These are phyloP conservation scores for Schizothorax lantsangensis DNA, from an alignment of 2,797 vertebrate genomes.

Conservation along the genomic window DNA sequence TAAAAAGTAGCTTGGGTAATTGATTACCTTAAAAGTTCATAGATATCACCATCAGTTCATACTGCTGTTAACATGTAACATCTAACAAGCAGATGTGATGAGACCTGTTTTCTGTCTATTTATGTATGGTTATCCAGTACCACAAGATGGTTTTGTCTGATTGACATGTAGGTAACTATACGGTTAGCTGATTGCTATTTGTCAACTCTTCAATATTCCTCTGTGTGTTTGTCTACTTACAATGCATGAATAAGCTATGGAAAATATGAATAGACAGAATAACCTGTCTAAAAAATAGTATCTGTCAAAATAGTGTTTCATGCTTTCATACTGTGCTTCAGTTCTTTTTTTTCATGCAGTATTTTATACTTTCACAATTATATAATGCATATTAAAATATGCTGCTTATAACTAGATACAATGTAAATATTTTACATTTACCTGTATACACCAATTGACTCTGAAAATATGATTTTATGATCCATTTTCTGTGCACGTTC, in stretches of 20 bases:
- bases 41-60: background rate
- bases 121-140: background rate
- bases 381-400: background rate
- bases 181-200: background rate
- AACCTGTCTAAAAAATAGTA: background rate
- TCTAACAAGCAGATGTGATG: background rate
- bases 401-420: background rate
- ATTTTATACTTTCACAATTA: background rate
- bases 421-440: constrained; percentile 5
- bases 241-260: background rate
- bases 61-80: background rate
- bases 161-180: background rate
- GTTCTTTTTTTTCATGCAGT: background rate
- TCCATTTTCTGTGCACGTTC: background rate
- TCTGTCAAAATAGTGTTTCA: background rate
- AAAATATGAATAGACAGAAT: background rate
- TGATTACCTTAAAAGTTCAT: no score
- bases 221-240: background rate
- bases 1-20: background rate
- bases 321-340: background rate
- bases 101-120: background rate
- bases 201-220: background rate
- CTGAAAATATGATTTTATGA: background rate
- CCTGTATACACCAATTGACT: background rate
- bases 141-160: background rate